Evolutionary conservation across 2,113 vertebrate genomes (phyloP), one percentile per base, ranked within the genome.

Genomic region (Petrocephalus microphthalmus): DNA sequence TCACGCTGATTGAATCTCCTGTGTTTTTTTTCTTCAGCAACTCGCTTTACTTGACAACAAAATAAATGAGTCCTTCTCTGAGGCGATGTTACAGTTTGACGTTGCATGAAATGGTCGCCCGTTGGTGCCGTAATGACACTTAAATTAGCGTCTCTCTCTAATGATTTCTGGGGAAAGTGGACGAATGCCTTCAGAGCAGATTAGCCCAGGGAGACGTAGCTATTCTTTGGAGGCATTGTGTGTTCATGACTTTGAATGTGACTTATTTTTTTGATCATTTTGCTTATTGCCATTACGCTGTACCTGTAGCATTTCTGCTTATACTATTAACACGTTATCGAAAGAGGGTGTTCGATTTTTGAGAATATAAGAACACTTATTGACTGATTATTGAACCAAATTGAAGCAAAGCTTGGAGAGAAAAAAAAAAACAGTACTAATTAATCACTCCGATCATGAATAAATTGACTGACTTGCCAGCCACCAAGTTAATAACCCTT

Each of bases 91-190:
- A 85, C 84, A 85, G 84, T 85, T 54, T 85, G 84, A 85, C 51
- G 84, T 85, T 85, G 84, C 84, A 54, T 85, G 84, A 85, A 85
- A 54, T 53, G 49, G 84, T 85, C 52, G 52, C 25, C n/a, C 5
- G 29, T 85, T 85, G 49, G 84, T 37, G 84, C 84, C 33, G 84
- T 85, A 85, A 85, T 85, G 84, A 85, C 84, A 85, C 51, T 85
- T 85, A 85, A 53, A 85, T 85, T 53, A 85, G 84, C n/a, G 84
- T 85, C 52, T 85, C 84, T 52, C 51, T 85, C 84, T 85, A 85
- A 85, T 29, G 52, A 54, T 54, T 54, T 54, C 29, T 13, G 51
- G n/a, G 84, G 84, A 85, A 37, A 85, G 84, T 29, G 51, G 84
- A 85, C 51, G 10, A 84, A 49, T 52, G 83, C n/a, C 83, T 52